phyloP scores from a whole-genome alignment of 2,888 invertebrate species.

The Watsonalla binaria region DNA sequence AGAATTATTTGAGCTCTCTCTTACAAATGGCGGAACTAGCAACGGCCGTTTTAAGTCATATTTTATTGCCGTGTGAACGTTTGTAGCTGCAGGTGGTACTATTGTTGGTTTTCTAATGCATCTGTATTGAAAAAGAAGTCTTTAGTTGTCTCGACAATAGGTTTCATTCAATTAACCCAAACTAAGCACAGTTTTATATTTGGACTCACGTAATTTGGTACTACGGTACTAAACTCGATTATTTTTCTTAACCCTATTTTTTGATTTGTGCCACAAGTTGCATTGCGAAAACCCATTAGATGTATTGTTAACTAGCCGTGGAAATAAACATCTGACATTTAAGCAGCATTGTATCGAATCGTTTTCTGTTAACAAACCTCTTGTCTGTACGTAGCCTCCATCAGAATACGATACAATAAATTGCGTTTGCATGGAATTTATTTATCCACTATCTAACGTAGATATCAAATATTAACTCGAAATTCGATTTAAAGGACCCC shows the following conservation, averaged over 20 bases:
- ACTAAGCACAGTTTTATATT: constrained; percentile 28
- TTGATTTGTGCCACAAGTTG: not conserved
- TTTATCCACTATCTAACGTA: too few relatives aligned
- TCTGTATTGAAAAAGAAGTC: constrained; percentile 11
- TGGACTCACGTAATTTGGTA: constrained; percentile 27
- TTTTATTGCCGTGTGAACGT: constrained; percentile 57
- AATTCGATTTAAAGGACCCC: too few relatives aligned
- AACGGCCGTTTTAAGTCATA: constrained; percentile 29
- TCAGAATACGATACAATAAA: not conserved
- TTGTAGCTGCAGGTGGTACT: constrained; percentile 33
- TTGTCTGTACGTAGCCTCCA: not conserved
- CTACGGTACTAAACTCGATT: too few relatives aligned
- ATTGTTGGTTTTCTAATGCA: constrained; percentile 30
- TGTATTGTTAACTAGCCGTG: not conserved
- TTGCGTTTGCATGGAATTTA: too few relatives aligned
- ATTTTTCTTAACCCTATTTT: not conserved
- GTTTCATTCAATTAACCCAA: constrained; percentile 16
- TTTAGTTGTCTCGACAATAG: constrained; percentile 33
- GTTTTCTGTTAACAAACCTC: not conserved
- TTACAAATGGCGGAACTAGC: constrained; percentile 7
- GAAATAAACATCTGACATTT: constrained; percentile 7
- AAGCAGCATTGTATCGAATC: constrained; percentile 1
- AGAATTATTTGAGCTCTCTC: not conserved
- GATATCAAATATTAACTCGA: too few relatives aligned
- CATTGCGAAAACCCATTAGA: not conserved